Percentiles rank a stretch among this genome's conserved stretches.
Evolutionary conservation across 2,888 invertebrate genomes (phyloP).

Genomic region (Cordylochernes scorpioides): DNA sequence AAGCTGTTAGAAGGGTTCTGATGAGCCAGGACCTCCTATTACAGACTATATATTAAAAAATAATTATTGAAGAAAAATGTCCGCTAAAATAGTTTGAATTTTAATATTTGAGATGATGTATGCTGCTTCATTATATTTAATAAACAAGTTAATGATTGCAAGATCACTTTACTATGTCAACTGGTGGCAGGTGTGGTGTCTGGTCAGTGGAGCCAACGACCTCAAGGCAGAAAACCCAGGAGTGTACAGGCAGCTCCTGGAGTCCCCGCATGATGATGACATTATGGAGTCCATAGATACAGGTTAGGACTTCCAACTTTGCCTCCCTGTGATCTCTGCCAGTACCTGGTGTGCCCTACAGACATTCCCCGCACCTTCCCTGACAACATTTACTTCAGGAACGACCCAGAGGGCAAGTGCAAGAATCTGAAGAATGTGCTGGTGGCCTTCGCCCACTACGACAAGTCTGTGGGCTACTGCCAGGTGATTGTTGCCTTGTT

Average conservation of each 20-base stretch:
- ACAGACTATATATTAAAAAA: too few species aligned
- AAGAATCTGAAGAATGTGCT: conserved; percentile 55
- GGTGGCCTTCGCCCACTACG: conserved; percentile 63
- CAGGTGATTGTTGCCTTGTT: conserved; percentile 29
- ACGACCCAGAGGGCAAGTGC: conserved; percentile 28
- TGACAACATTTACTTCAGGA: conserved; percentile 70
- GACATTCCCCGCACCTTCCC: conserved; percentile 82
- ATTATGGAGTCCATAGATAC: conserved; percentile 54
- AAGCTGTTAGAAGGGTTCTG: too few species aligned
- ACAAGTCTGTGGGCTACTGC: conserved; percentile 65
- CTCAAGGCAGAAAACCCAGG: conserved; percentile 28
- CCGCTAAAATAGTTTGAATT: too few species aligned
- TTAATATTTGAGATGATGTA: too few species aligned
- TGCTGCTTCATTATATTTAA: neutral
- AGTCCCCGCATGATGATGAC: conserved; percentile 38
- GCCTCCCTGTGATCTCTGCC: neutral
- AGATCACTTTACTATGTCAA: too few species aligned
- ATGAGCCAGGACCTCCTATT: too few species aligned
- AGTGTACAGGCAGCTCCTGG: conserved; percentile 32
- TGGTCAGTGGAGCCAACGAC: conserved; percentile 48
- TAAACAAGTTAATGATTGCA: neutral
- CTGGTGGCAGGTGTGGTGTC: conserved; percentile 48
- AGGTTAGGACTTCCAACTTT: conserved; percentile 16
- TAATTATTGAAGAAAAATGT: neutral
- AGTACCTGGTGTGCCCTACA: conserved; percentile 10